Evolutionary conservation across 23 tunicate genomes (phyloP), one percentile per base, ranked within the genome.

Genomic region (Ciona savignyi): DNA sequence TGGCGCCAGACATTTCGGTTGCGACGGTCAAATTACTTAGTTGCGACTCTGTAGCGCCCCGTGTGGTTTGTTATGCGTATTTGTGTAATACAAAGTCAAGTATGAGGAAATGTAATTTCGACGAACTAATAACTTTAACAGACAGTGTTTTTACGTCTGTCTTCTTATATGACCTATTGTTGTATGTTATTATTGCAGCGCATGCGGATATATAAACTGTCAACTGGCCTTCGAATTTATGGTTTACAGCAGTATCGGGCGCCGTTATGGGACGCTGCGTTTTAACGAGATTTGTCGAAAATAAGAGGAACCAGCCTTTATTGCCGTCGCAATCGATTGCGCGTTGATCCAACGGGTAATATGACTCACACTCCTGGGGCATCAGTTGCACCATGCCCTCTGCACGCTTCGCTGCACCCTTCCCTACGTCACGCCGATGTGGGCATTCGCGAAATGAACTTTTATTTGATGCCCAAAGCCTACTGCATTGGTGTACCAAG

Each of bases 1-100:
- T 42, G 56, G 56, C 56, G 56, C 56, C 56, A 42, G 9, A 15
- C 56, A 42, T n/a, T n/a, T n/a, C 56, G 56, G 56, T 42, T 42
- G 56, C 56, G 56, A 42, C 15, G 56, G 56, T 42, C 15, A 42
- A 9, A 42, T 42, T 6, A 42, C 15, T 42, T 42, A 42, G 15
- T 42, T 42, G 56, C 56, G 56, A 42, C 56, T 42, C 56, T 42
- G 9, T 42, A 42, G 56, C 56, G 56, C 56, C 56, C 56, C 56
- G 56, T 42, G 56, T 42, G 11, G 56, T n/a, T n/a, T n/a, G n/a
- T n/a, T n/a, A n/a, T n/a, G n/a, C n/a, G n/a, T n/a, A n/a, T n/a
- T n/a, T n/a, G n/a, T n/a, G n/a, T n/a, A n/a, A n/a, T n/a, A n/a
- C n/a, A n/a, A n/a, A n/a, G n/a, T n/a, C n/a, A n/a, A n/a, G n/a